phyloP scores from a whole-genome alignment of 1,140 invertebrate genomes.

The Fopius arisanus region DNA sequence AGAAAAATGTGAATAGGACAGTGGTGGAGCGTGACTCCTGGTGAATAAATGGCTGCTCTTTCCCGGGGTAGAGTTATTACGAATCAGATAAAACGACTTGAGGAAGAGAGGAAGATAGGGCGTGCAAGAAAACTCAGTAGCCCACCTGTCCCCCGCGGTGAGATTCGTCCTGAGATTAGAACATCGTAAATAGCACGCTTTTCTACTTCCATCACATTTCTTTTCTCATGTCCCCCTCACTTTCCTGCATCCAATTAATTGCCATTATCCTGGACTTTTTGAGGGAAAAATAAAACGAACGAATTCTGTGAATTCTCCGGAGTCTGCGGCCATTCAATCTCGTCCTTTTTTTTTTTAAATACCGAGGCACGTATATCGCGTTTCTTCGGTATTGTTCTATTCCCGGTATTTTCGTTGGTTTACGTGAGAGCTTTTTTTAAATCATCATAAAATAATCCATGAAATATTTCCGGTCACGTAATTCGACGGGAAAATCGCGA shows the following conservation, averaged over 20 bases:
- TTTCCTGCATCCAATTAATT: not conserved
- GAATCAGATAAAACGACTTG: slow-evolving; percentile 45
- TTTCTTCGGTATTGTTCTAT: slow-evolving; percentile 37
- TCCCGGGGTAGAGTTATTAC: slow-evolving; percentile 49
- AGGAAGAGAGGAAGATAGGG: slow-evolving; percentile 15
- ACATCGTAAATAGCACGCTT: slow-evolving; percentile 49
- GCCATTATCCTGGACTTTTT: not conserved
- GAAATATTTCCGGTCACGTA: no score
- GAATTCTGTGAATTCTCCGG: not conserved
- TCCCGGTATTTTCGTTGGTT: slow-evolving; percentile 35
- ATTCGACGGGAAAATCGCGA: no score
- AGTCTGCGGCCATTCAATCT: not conserved
- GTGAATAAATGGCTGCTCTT: slow-evolving; percentile 46
- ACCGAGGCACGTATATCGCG: slow-evolving; percentile 40
- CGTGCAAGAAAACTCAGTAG: slow-evolving; percentile 46
- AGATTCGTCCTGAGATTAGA: slow-evolving; percentile 47
- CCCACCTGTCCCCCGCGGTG: slow-evolving; percentile 46
- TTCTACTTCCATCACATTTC: slow-evolving; percentile 29
- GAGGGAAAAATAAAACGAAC: not conserved
- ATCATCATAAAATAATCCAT: not conserved
- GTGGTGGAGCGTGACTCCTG: slow-evolving; percentile 22
- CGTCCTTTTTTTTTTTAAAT: slow-evolving; percentile 6
- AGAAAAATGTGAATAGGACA: not conserved
- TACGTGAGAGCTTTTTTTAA: slow-evolving; percentile 48
- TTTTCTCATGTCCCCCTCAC: not conserved